Conservation (phyloP, 2,797 vertebrate genomes). For the Phataginus tricuspis region DNA sequence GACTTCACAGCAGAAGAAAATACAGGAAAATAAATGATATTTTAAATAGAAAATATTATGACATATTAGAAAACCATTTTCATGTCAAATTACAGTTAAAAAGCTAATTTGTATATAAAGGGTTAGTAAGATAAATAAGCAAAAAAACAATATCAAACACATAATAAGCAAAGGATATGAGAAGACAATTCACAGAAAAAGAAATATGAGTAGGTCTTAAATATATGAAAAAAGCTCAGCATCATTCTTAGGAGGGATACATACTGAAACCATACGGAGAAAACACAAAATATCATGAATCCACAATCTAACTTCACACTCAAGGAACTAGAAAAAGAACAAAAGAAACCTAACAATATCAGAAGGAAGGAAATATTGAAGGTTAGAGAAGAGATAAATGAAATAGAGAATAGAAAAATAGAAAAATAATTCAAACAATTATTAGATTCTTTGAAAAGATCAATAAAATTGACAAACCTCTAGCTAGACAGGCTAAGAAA, state of each 20-base stretch:
- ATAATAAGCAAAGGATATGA: neutral
- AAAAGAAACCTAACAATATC: neutral
- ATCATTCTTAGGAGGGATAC: neutral
- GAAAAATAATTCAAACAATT: neutral
- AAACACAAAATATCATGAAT: neutral
- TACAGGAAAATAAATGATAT: neutral
- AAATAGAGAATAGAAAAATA: neutral
- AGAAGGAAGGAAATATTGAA: neutral
- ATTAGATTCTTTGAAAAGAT: neutral
- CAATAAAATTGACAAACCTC: neutral
- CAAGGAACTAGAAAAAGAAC: neutral
- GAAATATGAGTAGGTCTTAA: neutral
- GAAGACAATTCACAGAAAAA: neutral
- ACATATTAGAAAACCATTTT: neutral
- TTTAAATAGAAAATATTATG: neutral
- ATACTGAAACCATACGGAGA: neutral
- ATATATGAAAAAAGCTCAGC: neutral
- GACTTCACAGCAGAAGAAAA: neutral
- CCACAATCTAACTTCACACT: neutral
- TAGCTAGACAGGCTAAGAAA: neutral
- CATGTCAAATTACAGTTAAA: neutral
- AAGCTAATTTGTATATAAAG: neutral
- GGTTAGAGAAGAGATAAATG: neutral
- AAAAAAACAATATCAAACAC: neutral
- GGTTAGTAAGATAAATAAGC: neutral